Base-by-base conservation (phyloP, 92 coral and sea anemone species). In the Chrysogorgia sp. region DNA sequence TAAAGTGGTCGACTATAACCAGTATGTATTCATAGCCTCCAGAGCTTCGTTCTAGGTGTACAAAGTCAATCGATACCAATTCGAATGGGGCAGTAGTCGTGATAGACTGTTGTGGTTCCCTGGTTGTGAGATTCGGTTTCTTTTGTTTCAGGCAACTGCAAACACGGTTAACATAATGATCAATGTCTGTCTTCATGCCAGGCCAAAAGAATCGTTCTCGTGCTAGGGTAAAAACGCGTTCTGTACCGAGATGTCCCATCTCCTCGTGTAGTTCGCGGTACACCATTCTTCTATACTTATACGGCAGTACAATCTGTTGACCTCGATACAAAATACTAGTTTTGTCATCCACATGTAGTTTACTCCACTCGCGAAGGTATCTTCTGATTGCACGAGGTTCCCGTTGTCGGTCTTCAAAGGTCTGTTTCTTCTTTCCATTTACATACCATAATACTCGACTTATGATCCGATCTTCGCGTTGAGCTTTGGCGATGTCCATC, bases 151-250 rank as follows among this genome's bases (percentile, higher is more conserved):
- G 47, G 17, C 71, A 64, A 34, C 80, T 35, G 53, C 66, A 74
- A 4, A 74, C 67, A 47, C 53, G 7, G 0, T 43, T 74, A n/a
- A 74, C 17, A 33, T 50, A 74, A 43, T 74, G 80, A 19, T 45
- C 32, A 24, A 74, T 74, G 40, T 74, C 80, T 7, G 21, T 74
- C 80, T 26, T 22, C 80, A 53, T 74, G 20, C 64, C 49, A 0
- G 80, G 80, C 80, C 80, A 56, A 45, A 50, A 74, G 15, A 64
- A 64, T 17, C 71, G 47, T 64, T 64, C 52, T 25, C 71, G 49
- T 34, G 71, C 71, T 3, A 64, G 49, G 71, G 31, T 37, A 40
- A 37, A 64, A 40, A 64, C 71, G 0, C 71, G 71, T 33, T 64
- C 71, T 15, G 50, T 21, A 19, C 71, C 71, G 19, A 64, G 50